Base-by-base conservation (phyloP, 1,140 invertebrate species). In the Diabrotica virgifera region DNA sequence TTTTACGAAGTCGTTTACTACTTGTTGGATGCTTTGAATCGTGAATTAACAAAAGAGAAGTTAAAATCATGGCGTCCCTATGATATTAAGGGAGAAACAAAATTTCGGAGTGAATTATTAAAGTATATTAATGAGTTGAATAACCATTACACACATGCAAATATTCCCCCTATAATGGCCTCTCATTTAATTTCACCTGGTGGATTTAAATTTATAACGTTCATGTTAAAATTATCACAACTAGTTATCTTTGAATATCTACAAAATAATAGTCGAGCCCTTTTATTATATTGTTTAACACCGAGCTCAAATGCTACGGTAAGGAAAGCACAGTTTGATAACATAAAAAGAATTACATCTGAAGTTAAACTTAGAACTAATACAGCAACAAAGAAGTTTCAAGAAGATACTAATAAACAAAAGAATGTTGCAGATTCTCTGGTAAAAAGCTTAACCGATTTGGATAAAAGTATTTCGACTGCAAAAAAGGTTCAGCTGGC, bases 111-210 rank as follows among this genome's bases (percentile, higher is more conserved):
- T 38, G 76, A 77, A 66, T 52, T 75, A 6, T 50, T 76, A 10
- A 63, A 62, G 24, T 74, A 68, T 58, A 52, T 74, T 46, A 74
- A 75, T 62, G 68, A 75, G 55, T 55, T 77, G 6, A 76, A 74
- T 63, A 40, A 24, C 10, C 40, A 63, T 24, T 74, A 76, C 64
- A 56, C 67, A 53, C 53, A 72, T 64, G 65, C 67, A 5, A 59
- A 72, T 62, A 71, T 77, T 37, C 74, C 74, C 10, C 62, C 24
- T 1, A 63, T 75, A 11, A 70, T 73, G 63, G 50, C 74, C 7
- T 77, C 76, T 0, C 75, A 73, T 63, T 61, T 77, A 24, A 67
- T 77, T 36, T 70, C 71, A 7, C 76, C 76, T 13, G 72, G 74
- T 24, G 75, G 75, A 14, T 68, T 54, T 35, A 72, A 71, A 54